Base-by-base conservation (phyloP, 2,888 invertebrate genomes). In the Caenorhabditis panamensis region DNA sequence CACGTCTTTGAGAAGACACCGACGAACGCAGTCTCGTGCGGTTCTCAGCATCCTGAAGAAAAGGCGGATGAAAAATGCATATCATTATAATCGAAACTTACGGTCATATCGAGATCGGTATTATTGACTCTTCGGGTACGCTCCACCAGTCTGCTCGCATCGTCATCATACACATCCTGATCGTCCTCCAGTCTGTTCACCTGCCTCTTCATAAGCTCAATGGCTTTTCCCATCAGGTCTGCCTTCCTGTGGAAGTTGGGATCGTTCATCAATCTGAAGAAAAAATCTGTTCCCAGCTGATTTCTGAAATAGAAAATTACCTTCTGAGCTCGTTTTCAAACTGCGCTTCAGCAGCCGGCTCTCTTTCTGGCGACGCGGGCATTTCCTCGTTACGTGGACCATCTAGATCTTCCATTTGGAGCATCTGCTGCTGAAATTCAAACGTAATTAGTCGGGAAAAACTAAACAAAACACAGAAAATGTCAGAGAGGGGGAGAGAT, bases 321-420 rank as follows among this genome's bases (percentile, higher is more conserved):
- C 3, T 28, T 31, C n/a, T 26, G 31, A 56, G 20, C 9, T 49
- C 20, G 2, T 2, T 11, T 6, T 22, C 22, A 11, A 18, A 22
- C n/a, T n/a, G n/a, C n/a, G n/a, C n/a, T n/a, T n/a, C n/a, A n/a
- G n/a, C n/a, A n/a, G n/a, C n/a, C n/a, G n/a, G n/a, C 5, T 22
- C n/a, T 22, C 9, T 31, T 6, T 20, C 2, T 26, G 68, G 68
- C 18, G 47, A 47, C 31, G 56, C 73, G 18, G 49, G n/a, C 3
- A 64, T 20, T 37, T 73, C 64, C 20, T 64, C 73, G 24, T 64
- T 73, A 13, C 22, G 31, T 2, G 73, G 64, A 8, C 72, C 63
- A 9, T 61, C 61, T 8, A 18, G 18, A 8, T 36, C 26, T 16
- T 36, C 18, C 71, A 71, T 54, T 24, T 31, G 44, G 1, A 36